Conservation (phyloP, 1,140 invertebrate genomes). For the Lordiphosa collinella region DNA sequence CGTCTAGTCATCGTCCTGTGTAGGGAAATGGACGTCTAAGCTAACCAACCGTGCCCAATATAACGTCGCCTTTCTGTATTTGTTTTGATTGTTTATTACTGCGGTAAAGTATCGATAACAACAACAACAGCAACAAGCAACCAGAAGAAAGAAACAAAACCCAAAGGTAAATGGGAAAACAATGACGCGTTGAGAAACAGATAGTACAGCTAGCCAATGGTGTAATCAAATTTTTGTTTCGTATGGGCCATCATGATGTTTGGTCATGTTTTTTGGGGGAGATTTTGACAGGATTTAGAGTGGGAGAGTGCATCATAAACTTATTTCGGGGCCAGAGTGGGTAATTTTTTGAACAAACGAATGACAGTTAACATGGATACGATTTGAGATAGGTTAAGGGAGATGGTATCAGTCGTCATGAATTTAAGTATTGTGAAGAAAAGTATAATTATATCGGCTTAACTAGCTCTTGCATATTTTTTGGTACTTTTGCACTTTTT, state of each 20-base stretch:
- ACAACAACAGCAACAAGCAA: constrained; percentile 7
- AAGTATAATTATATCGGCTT: too few species aligned
- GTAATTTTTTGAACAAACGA: too few species aligned
- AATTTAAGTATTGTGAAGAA: too few species aligned
- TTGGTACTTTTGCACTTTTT: too few species aligned
- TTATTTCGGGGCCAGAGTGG: background rate
- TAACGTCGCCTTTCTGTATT: constrained; percentile 65
- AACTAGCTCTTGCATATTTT: too few species aligned
- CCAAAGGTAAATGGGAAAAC: constrained; percentile 46
- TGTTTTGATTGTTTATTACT: constrained; percentile 78
- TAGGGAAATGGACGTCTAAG: constrained; percentile 21
- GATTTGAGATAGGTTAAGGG: background rate
- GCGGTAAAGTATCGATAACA: constrained; percentile 41
- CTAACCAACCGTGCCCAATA: constrained; percentile 71
- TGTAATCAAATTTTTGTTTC: constrained; percentile 58
- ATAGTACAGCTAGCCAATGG: background rate
- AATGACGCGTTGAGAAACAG: constrained; percentile 42
- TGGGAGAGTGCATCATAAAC: constrained; percentile 19
- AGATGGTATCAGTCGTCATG: too few species aligned
- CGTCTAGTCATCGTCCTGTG: constrained; percentile 34
- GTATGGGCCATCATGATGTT: constrained; percentile 39
- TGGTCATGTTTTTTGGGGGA: constrained; percentile 6
- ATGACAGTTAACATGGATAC: background rate
- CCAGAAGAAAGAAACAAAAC: constrained; percentile 17
- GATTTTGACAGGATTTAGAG: constrained; percentile 24